Base-by-base conservation (phyloP, 2,797 vertebrate species). In the Xiphophorus birchmanni region DNA sequence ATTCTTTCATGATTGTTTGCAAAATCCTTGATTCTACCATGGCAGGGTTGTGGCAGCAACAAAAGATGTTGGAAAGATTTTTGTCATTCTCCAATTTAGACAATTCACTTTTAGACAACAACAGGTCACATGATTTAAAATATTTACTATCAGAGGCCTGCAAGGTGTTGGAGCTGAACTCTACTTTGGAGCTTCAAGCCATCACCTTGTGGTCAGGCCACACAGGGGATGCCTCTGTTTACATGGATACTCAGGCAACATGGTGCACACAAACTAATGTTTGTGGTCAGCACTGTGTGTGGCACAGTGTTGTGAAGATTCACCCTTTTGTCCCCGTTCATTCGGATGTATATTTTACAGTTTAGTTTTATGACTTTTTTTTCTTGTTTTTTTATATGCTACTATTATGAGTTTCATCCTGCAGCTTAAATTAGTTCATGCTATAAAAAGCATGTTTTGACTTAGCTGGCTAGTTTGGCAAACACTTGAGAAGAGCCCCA, bases 131-230 rank as follows among this genome's bases (percentile, higher is more conserved):
- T 54, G 60, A 75, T 35, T 4, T 73, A 60, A 74, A 77, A 52
- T 58, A 73, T 78, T 73, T 69, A 67, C 54, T 79, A 15, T 26
- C 12, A 67, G 52, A 15, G 13, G 69, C 75, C 76, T 56, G 75
- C 52, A 54, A 18, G 58, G 80, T 85, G 86, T 74, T 50, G 67
- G 42, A 76, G 75, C 79, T 88, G 77, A 78, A 87, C 82, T 80
- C 78, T 75, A 76, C 84, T 89, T 79, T 78, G 83, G 87, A 48
- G 81, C 72, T 78, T 84, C 42, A 11, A 52, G 48, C 12, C 13
- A 37, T 80, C 56, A 54, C 82, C 72, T 78, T 77, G 87, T 52
- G 87, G 87, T 90, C 74, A 21, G 90, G 86, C 90, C 91, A 93
- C 91, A 93, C 91, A 89, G 80, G 80, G 1, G 37, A 73, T 74